phyloP scores from a whole-genome alignment of 2,888 invertebrate genomes.

The Cantharis rufa region DNA sequence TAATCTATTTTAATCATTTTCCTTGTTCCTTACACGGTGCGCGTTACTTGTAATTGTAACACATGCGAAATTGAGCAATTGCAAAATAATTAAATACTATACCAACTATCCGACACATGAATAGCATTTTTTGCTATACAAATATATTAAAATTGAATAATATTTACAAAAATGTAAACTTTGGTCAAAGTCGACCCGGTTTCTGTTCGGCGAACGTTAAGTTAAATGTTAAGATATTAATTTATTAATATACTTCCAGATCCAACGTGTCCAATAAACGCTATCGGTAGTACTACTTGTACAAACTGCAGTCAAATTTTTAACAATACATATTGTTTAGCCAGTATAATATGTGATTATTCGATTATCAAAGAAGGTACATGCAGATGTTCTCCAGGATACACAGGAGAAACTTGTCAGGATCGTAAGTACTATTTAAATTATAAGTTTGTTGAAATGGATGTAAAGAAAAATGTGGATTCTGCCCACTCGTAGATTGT shows the following conservation, averaged over 20 bases:
- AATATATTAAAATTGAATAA: no score
- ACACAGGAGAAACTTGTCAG: slow-evolving; percentile 24
- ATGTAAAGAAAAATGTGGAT: slow-evolving; percentile 16
- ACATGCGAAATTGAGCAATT: no score
- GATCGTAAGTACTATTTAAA: background rate
- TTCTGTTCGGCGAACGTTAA: no score
- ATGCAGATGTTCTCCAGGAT: slow-evolving; percentile 38
- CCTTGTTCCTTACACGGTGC: no score
- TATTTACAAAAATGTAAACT: no score
- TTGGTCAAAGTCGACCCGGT: no score
- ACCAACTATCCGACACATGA: no score
- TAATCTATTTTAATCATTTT: no score
- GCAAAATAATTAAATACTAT: no score
- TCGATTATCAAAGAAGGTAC: background rate
- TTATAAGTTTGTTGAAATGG: background rate
- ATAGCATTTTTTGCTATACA: no score
- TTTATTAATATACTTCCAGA: slow-evolving; percentile 18
- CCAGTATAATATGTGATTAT: slow-evolving; percentile 29
- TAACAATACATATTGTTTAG: slow-evolving; percentile 23
- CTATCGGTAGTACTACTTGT: slow-evolving; percentile 33
- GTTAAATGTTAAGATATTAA: no score
- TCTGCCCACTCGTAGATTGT: slow-evolving; percentile 5
- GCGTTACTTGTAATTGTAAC: no score
- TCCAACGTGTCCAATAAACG: slow-evolving; percentile 17
- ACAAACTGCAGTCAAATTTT: slow-evolving; percentile 31